Evolutionary conservation across 2,113 vertebrate species (phyloP).

Genomic region (Dascyllus trimaculatus): DNA sequence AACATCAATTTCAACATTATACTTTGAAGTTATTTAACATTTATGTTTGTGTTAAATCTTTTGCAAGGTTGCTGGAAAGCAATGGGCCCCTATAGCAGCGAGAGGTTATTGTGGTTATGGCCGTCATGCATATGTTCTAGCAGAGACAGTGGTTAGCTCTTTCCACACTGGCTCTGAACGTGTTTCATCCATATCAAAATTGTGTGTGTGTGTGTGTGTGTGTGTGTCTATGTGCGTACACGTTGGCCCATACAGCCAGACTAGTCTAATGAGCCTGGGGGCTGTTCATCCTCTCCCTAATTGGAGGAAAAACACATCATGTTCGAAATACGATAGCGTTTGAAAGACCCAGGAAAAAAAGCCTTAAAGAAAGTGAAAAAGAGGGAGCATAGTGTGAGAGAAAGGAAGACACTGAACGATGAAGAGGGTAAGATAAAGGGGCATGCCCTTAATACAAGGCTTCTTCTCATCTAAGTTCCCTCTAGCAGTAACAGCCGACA

Average conservation of each 20-base stretch:
- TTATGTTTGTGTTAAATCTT: neutral
- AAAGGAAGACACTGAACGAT: constrained; percentile 35
- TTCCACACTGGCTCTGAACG: constrained; percentile 17
- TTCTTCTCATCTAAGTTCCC: constrained; percentile 39
- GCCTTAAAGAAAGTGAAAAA: constrained; percentile 13
- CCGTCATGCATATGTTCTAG: constrained; percentile 10
- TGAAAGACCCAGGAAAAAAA: constrained; percentile 45
- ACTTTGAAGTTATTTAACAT: neutral
- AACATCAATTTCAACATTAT: no score
- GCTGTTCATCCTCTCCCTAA: constrained; percentile 68
- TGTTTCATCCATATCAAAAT: constrained; percentile 37
- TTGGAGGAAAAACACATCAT: constrained; percentile 72
- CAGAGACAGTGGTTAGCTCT: constrained; percentile 4
- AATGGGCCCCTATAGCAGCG: neutral
- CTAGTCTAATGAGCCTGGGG: constrained; percentile 69
- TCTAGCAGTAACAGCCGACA: constrained; percentile 24
- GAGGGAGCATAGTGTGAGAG: constrained; percentile 10
- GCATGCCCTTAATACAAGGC: constrained; percentile 18
- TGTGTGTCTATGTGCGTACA: constrained; percentile 13
- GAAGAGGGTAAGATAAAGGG: constrained; percentile 46
- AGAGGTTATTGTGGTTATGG: neutral
- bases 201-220: constrained; percentile 12
- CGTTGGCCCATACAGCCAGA: constrained; percentile 39
- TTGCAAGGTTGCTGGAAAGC: neutral
- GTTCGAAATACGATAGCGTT: constrained; percentile 53